These are phyloP conservation scores for Ditylenchus dipsaci DNA, from an alignment of 1,140 invertebrate genomes.

Conservation along the genomic window DNA sequence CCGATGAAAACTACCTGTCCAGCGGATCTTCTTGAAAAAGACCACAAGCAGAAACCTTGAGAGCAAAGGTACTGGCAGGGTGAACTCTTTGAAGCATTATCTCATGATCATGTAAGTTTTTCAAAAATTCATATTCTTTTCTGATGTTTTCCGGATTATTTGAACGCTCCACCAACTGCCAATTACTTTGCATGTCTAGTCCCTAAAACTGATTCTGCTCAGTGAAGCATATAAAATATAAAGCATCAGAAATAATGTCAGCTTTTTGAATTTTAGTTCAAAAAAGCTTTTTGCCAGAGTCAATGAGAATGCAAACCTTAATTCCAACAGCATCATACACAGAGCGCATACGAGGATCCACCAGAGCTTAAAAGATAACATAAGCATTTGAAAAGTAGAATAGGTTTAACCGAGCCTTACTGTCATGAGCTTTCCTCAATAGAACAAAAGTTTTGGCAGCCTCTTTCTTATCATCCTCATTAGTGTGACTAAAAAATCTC, in stretches of 20 bases:
- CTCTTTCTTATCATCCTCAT: constrained; percentile 48
- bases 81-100: constrained; percentile 54
- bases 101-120: constrained; percentile 48
- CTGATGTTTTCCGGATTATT: constrained; percentile 41
- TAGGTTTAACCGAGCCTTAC: constrained; percentile 17
- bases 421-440: constrained; percentile 49
- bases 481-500: constrained; percentile 27
- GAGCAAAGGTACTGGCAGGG: constrained; percentile 40
- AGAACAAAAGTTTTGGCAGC: constrained; percentile 52
- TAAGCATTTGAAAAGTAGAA: background rate
- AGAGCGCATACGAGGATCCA: constrained; percentile 48
- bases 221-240: too few relatives aligned
- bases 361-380: constrained; percentile 38
- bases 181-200: constrained; percentile 9
- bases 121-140: constrained; percentile 54
- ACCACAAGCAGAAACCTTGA: constrained; percentile 42
- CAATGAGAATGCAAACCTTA: constrained; percentile 17
- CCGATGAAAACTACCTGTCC: too few relatives aligned
- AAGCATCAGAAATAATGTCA: too few relatives aligned
- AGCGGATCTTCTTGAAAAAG: constrained; percentile 38
- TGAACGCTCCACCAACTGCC: constrained; percentile 48
- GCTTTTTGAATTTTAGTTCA: too few relatives aligned
- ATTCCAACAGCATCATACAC: constrained; percentile 54
- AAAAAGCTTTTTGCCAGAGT: too few relatives aligned
- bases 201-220: background rate